Conservation (phyloP, 2,797 vertebrate genomes). For the Perodicticus potto region DNA sequence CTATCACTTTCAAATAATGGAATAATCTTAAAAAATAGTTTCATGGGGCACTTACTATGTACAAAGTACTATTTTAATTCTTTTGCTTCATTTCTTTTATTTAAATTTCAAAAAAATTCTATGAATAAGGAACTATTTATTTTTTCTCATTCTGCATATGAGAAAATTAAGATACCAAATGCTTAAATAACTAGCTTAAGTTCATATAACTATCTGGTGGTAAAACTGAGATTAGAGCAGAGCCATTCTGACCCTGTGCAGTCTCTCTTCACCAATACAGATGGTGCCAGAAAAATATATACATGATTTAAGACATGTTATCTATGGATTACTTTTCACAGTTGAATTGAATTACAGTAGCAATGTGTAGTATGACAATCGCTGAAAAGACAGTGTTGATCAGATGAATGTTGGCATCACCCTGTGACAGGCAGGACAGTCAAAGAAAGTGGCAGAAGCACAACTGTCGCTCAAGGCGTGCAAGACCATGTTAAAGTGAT, state of each 20-base stretch:
- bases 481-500: too few species aligned
- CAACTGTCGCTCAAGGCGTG: too few species aligned
- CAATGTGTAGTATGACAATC: too few species aligned
- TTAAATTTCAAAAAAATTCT: not conserved
- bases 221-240: not conserved
- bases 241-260: not conserved
- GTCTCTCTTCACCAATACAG: not conserved
- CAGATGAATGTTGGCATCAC: too few species aligned
- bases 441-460: too few species aligned
- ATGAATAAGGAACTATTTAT: not conserved
- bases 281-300: too few species aligned
- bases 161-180: not conserved
- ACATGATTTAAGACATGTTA: too few species aligned
- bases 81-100: conserved; percentile 9
- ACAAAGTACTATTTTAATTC: not conserved
- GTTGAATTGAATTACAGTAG: too few species aligned
- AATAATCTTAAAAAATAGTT: conserved; percentile 24
- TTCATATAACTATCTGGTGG: not conserved
- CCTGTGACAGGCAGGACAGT: too few species aligned
- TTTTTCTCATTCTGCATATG: conserved; percentile 22
- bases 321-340: too few species aligned
- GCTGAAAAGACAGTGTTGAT: too few species aligned
- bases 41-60: not conserved
- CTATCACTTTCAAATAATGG: not conserved
- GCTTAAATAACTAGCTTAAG: not conserved